phyloP scores from a whole-genome alignment of 2,888 invertebrate genomes.

The Slavum lentiscoides region DNA sequence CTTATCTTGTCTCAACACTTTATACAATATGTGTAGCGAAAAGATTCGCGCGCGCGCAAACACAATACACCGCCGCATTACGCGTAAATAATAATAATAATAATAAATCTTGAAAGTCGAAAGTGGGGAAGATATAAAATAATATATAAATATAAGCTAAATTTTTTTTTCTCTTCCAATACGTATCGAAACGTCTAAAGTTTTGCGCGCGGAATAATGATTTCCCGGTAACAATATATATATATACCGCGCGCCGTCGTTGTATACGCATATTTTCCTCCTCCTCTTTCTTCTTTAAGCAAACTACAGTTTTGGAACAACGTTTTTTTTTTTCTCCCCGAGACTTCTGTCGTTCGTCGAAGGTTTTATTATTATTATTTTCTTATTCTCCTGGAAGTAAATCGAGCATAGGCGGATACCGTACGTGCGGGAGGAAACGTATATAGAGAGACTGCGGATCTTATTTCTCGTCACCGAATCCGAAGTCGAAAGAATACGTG shows the following conservation, averaged over 20 bases:
- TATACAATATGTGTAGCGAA: not conserved
- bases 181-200: constrained; percentile 6
- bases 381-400: not conserved
- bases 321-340: constrained; percentile 26
- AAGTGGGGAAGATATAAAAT: not conserved
- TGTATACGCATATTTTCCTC: not conserved
- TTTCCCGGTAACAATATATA: constrained; percentile 32
- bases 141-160: not conserved
- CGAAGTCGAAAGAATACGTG: constrained; percentile 7
- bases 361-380: constrained; percentile 8
- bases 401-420: not conserved
- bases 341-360: constrained; percentile 35
- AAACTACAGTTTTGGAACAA: constrained; percentile 30
- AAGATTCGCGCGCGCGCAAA: no score
- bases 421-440: not conserved
- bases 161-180: constrained; percentile 19
- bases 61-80: not conserved
- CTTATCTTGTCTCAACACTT: no score
- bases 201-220: constrained; percentile 21
- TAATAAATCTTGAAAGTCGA: not conserved
- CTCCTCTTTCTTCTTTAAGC: constrained; percentile 19
- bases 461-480: constrained; percentile 1
- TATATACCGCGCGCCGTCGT: not conserved
- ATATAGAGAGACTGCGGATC: not conserved
- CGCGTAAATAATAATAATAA: not conserved